Evolutionary conservation across 2,888 invertebrate species (phyloP).

Genomic region (Atherix ibis): DNA sequence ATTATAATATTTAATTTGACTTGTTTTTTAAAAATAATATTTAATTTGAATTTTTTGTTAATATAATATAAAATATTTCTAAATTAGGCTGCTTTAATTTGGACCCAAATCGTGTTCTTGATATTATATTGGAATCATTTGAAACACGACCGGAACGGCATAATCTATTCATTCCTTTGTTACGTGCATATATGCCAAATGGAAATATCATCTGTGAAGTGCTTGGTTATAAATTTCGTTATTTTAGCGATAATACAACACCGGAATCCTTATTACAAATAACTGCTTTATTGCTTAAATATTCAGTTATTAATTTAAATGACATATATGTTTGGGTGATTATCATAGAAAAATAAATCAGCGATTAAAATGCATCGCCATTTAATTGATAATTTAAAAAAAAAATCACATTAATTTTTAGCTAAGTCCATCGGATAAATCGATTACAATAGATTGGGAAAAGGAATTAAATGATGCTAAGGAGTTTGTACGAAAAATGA

Average conservation of each 20-base stretch:
- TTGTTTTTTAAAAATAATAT: too few relatives aligned
- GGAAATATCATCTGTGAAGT: conserved; percentile 81
- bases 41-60: too few relatives aligned
- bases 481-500: conserved; percentile 76
- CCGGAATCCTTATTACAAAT: conserved; percentile 77
- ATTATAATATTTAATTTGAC: too few relatives aligned
- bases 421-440: conserved; percentile 72
- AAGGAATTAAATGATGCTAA: conserved; percentile 67
- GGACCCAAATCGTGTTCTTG: conserved; percentile 94
- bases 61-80: too few relatives aligned
- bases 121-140: conserved; percentile 92
- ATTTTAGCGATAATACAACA: conserved; percentile 44
- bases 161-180: conserved; percentile 69
- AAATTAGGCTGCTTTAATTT: conserved; percentile 88
- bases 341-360: too few relatives aligned
- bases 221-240: conserved; percentile 80
- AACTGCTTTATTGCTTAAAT: conserved; percentile 77
- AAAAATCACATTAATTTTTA: too few relatives aligned
- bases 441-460: conserved; percentile 66
- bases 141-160: conserved; percentile 70
- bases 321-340: conserved; percentile 84
- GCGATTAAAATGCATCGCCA: too few relatives aligned
- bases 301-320: conserved; percentile 69
- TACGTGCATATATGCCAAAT: conserved; percentile 79
- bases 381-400: too few relatives aligned